These are phyloP conservation scores for Xerus inauris DNA, from an alignment of 2,113 vertebrate genomes.

Conservation along the genomic window DNA sequence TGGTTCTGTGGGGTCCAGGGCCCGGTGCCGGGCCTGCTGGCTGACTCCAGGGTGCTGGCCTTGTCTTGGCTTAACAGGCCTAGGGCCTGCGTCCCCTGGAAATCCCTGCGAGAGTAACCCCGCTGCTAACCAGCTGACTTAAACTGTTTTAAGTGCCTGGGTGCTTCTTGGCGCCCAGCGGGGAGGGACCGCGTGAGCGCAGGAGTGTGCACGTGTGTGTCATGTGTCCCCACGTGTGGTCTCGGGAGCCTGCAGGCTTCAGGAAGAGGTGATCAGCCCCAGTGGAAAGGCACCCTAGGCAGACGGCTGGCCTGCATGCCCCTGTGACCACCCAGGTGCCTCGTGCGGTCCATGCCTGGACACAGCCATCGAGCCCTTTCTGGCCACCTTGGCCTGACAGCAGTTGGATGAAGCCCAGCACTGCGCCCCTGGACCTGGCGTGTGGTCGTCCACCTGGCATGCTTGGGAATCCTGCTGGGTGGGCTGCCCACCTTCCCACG, in stretches of 20 bases:
- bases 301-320: fast-evolving
- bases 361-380: too few species aligned
- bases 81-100: neutral
- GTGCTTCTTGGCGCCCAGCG: neutral
- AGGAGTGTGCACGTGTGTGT: neutral
- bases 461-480: fast-evolving
- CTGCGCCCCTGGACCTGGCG: too few species aligned
- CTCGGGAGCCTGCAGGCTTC: neutral
- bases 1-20: neutral
- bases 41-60: neutral
- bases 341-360: neutral
- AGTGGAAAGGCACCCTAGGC: neutral
- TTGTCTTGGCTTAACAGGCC: neutral
- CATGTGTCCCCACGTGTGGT: too few species aligned
- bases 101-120: neutral
- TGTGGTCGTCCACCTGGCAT: fast-evolving
- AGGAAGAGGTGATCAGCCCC: neutral
- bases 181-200: too few species aligned
- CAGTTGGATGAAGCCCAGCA: neutral
- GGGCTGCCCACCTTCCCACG: too few species aligned
- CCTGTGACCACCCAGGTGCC: neutral
- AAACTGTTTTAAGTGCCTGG: neutral
- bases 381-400: fast-evolving
- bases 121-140: fast-evolving
- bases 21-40: neutral